phyloP scores from a whole-genome alignment of 2,888 invertebrate genomes.

The Oscheius sp. region DNA sequence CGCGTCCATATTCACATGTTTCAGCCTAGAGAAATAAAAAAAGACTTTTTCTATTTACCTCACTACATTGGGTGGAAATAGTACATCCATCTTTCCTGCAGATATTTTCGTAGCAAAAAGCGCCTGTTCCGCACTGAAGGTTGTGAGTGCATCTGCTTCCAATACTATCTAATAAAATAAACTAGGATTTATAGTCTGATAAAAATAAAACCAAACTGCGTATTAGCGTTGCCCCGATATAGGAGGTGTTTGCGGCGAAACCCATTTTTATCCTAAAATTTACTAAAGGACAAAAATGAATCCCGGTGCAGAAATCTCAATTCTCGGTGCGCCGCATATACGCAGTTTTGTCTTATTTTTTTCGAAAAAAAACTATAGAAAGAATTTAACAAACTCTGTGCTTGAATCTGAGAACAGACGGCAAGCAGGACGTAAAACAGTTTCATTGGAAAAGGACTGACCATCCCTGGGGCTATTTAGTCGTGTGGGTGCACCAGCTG shows the following conservation, averaged over 20 bases:
- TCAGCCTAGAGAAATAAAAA: slow-evolving; percentile 46
- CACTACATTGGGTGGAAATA: slow-evolving; percentile 39
- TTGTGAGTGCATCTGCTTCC: slow-evolving; percentile 34
- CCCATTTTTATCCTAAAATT: too few species aligned
- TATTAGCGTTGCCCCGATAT: too few species aligned
- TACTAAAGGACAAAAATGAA: too few species aligned
- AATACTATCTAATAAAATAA: background rate
- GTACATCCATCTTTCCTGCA: slow-evolving; percentile 45
- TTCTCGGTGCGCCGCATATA: too few species aligned
- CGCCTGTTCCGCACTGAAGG: slow-evolving; percentile 44
- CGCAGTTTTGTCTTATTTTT: too few species aligned
- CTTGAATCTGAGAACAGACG: too few species aligned
- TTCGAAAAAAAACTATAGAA: too few species aligned
- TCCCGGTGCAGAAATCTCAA: too few species aligned
- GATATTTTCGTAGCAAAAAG: slow-evolving; percentile 40
- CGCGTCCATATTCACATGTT: slow-evolving; percentile 56
- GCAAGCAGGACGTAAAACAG: too few species aligned
- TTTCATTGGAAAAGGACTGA: background rate
- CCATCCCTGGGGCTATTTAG: slow-evolving; percentile 5
- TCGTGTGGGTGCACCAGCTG: slow-evolving; percentile 21
- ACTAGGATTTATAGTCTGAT: background rate
- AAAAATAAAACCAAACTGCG: too few species aligned
- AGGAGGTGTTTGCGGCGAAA: too few species aligned
- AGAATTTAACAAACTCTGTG: too few species aligned
- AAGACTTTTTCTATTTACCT: slow-evolving; percentile 26